A percentile compares a stretch with the other conserved stretches of the same genome.
These are phyloP conservation scores for Sylvia atricapilla DNA, from an alignment of 2,113 vertebrate genomes.

Conservation along the genomic window DNA sequence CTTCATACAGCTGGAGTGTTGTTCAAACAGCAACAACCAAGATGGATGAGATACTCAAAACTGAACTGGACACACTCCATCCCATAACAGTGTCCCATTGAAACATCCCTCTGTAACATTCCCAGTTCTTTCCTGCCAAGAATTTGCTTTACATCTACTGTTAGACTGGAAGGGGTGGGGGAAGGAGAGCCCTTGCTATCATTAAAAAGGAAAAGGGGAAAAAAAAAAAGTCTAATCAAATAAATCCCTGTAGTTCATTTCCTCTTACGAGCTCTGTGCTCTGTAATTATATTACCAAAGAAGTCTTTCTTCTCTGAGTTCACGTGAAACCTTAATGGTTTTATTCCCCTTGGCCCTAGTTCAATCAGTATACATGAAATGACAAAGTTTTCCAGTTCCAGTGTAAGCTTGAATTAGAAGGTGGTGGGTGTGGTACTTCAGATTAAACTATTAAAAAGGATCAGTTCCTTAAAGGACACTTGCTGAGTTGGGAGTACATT, in stretches of 20 bases:
- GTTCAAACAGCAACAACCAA: not conserved
- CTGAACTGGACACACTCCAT: not conserved
- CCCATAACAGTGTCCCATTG: not conserved
- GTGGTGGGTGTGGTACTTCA: not conserved
- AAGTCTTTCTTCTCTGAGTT: conserved; percentile 28
- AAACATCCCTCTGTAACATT: not conserved
- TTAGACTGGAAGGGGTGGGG: not conserved
- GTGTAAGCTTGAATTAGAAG: not conserved
- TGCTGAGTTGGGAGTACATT: not conserved
- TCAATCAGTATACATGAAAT: not conserved
- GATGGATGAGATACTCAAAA: not conserved
- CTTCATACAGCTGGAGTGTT: not conserved
- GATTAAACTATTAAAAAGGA: not conserved
- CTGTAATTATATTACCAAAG: conserved; percentile 44
- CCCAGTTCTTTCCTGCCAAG: not conserved
- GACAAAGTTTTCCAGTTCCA: not conserved
- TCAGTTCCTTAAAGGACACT: not conserved
- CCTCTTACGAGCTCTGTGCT: conserved; percentile 28
- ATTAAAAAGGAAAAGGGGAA: not conserved
- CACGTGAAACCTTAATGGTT: conserved; percentile 19
- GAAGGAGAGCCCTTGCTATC: not conserved
- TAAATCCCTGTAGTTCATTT: conserved; percentile 42
- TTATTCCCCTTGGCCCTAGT: conserved; percentile 44
- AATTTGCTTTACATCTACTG: not conserved
- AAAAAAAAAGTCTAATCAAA: not conserved